Evolutionary conservation across 1,140 invertebrate genomes (phyloP), one percentile per base, ranked within the genome.

Genomic region (Leptinotarsa texana): DNA sequence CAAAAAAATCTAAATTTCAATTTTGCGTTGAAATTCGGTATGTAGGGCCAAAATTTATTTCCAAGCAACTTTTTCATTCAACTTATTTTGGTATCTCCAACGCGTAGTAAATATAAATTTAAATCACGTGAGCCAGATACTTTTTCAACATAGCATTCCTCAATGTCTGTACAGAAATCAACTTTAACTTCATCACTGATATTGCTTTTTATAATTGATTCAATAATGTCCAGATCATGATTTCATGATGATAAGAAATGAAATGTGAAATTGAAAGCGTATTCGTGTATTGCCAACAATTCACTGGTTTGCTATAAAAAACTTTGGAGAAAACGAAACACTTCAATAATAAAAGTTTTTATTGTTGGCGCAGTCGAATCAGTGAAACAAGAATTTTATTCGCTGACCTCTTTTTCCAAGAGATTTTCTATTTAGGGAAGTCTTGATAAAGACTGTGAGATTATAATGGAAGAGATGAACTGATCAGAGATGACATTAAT

Each of bases 311-410:
- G 51, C 51, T 15, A 4, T 57, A 17, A 57, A 57, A 57, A 57
- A 13, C 15, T 18, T 57, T 57, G 15, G 51, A 42, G 51, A 57
- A 18, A 57, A 57, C 15, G n/a, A 15, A 18, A 57, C 51, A 57
- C 51, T 57, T 57, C n/a, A 57, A 17, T 57, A 57, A 57, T 57
- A n/a, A n/a, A 57, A 15, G 51, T 57, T 57, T 57, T 57, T 57
- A 57, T n/a, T 18, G 51, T 17, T 57, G 51, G n/a, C 17, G 51
- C 51, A 18, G 51, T n/a, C 17, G 51, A 57, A 57, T 57, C 51
- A 57, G n/a, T n/a, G 51, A 57, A 57, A 57, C 51, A 57, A 57
- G n/a, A 15, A 57, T 57, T 57, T 57, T n/a, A 18, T 17, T 57
- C 15, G 51, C n/a, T 57, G 51, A 57, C 51, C 15, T 18, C 15